Percentiles rank a stretch among this genome's conserved stretches.
These are phyloP conservation scores for Lamellibrachia luymesi DNA, from an alignment of 1,140 invertebrate genomes.

Conservation along the genomic window DNA sequence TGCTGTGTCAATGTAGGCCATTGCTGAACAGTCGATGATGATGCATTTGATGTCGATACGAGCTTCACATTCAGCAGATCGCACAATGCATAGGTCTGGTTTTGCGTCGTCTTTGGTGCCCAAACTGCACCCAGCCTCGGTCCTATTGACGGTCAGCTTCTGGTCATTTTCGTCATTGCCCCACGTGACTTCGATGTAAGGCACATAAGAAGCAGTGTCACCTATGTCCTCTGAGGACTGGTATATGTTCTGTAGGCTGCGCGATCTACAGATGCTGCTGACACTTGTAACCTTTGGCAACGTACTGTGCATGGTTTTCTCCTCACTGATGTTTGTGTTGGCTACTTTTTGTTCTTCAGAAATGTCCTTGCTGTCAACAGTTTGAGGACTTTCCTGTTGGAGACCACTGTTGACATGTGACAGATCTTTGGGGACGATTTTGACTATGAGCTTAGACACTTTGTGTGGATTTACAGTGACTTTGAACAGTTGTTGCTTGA, in stretches of 20 bases:
- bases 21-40: conserved; percentile 22
- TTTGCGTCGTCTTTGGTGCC: not conserved
- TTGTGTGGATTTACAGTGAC: not conserved
- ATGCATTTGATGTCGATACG: not conserved
- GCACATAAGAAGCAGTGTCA: not conserved
- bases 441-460: not conserved
- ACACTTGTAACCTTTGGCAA: too few species aligned
- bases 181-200: not conserved
- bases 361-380: not conserved
- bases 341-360: too few species aligned
- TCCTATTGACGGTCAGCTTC: not conserved
- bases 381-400: not conserved
- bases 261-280: too few species aligned
- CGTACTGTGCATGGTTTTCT: too few species aligned
- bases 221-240: not conserved
- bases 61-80: not conserved
- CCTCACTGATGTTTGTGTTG: too few species aligned
- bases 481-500: conserved; percentile 20
- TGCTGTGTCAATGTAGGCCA: conserved; percentile 24
- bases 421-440: not conserved
- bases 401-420: not conserved
- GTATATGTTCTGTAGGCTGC: not conserved
- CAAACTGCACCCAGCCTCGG: not conserved
- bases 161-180: not conserved
- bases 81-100: not conserved